phyloP scores from a whole-genome alignment of 2,888 invertebrate genomes.

The Biston stratarius region DNA sequence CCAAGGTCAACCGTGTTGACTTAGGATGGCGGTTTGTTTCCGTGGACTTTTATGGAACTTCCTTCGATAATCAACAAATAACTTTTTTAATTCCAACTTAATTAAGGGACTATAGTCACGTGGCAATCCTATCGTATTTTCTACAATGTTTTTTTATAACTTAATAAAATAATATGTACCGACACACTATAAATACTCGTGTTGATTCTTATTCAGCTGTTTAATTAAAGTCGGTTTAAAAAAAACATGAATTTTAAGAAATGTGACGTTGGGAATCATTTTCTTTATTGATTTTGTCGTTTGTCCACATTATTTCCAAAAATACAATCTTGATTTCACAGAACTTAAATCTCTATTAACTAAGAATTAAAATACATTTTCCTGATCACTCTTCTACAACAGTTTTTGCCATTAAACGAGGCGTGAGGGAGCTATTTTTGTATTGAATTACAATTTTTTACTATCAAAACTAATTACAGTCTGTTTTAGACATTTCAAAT shows the following conservation, averaged over 20 bases:
- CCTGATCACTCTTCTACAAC: not conserved
- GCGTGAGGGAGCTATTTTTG: slow-evolving; percentile 60
- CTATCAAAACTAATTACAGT: slow-evolving; percentile 52
- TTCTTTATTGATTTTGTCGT: slow-evolving; percentile 17
- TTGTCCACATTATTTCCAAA: slow-evolving; percentile 16
- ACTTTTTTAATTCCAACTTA: too few species aligned
- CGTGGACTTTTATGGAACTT: not conserved
- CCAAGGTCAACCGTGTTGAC: slow-evolving; percentile 14
- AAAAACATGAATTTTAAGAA: slow-evolving; percentile 3
- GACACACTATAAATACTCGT: too few species aligned
- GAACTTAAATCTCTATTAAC: slow-evolving; percentile 12
- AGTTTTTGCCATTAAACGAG: slow-evolving; percentile 60
- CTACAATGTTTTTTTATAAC: too few species aligned
- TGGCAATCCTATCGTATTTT: too few species aligned
- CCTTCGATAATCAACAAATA: not conserved
- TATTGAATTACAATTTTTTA: slow-evolving; percentile 57
- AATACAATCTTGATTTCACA: slow-evolving; percentile 3
- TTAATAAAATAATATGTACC: too few species aligned
- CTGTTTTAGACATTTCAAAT: slow-evolving; percentile 30
- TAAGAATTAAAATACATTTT: not conserved
- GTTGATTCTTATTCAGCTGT: not conserved
- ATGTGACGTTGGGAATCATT: slow-evolving; percentile 10
- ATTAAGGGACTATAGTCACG: too few species aligned
- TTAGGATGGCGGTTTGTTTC: slow-evolving; percentile 9
- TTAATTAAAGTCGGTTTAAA: not conserved